Percentiles rank a stretch among this genome's conserved stretches.
phyloP scores from a whole-genome alignment of 2,888 invertebrate genomes.

The Aporophyla nigra region DNA sequence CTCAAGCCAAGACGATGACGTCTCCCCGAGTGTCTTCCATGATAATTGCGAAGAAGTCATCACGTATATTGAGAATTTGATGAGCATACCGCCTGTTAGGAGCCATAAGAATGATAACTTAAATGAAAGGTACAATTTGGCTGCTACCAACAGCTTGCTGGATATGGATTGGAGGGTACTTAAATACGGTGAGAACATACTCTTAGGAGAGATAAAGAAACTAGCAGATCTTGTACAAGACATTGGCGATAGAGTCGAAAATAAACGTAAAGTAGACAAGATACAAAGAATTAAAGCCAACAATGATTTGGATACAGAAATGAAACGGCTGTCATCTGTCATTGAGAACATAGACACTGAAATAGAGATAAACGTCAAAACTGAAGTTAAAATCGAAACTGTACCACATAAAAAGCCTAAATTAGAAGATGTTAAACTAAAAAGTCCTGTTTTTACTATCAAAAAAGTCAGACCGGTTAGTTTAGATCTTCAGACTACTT shows the following conservation, averaged over 20 bases:
- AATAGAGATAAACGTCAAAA: conserved; percentile 74
- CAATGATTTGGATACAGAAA: conserved; percentile 85
- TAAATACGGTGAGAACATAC: conserved; percentile 88
- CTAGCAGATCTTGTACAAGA: conserved; percentile 83
- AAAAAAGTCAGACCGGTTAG: conserved; percentile 84
- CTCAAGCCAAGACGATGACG: conserved; percentile 92
- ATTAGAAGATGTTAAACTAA: conserved; percentile 74
- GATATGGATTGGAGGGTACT: conserved; percentile 89
- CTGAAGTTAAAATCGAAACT: conserved; percentile 67
- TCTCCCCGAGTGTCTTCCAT: conserved; percentile 86
- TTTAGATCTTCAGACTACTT: conserved; percentile 69
- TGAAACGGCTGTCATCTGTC: conserved; percentile 86
- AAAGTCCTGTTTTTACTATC: conserved; percentile 83
- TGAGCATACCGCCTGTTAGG: conserved; percentile 75
- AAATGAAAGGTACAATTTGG: conserved; percentile 84
- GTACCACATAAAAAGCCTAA: conserved; percentile 70
- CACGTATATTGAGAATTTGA: conserved; percentile 83
- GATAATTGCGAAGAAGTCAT: conserved; percentile 87
- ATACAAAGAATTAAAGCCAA: conserved; percentile 77
- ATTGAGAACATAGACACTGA: conserved; percentile 85
- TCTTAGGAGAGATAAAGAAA: conserved; percentile 86
- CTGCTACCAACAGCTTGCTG: conserved; percentile 83
- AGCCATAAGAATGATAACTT: conserved; percentile 77
- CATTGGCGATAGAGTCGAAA: conserved; percentile 76
- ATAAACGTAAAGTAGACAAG: conserved; percentile 77